These are phyloP conservation scores for Galerucella pusilla DNA, from an alignment of 2,888 invertebrate genomes.

Conservation along the genomic window DNA sequence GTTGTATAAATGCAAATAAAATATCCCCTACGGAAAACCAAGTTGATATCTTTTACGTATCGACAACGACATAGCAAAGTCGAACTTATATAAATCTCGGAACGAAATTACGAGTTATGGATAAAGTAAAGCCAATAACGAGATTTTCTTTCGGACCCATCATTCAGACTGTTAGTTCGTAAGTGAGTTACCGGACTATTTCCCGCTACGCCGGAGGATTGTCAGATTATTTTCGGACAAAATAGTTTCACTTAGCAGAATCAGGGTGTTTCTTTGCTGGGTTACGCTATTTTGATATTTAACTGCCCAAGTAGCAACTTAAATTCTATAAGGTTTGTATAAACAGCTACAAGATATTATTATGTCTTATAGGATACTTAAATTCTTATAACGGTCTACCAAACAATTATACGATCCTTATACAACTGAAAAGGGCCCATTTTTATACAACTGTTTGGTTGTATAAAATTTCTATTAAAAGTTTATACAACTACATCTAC, in stretches of 20 bases:
- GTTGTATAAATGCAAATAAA: conserved; percentile 45
- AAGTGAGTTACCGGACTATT: conserved; percentile 56
- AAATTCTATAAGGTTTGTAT: too few species aligned
- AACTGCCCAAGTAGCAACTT: too few species aligned
- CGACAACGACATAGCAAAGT: conserved; percentile 17
- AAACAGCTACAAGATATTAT: too few species aligned
- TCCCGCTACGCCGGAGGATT: conserved; percentile 51
- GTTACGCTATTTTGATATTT: neutral
- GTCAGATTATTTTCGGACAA: conserved; percentile 58
- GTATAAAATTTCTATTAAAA: too few species aligned
- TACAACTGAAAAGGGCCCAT: too few species aligned
- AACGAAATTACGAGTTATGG: conserved; percentile 48
- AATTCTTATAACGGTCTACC: too few species aligned
- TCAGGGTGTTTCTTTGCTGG: conserved; percentile 18
- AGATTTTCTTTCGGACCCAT: conserved; percentile 52
- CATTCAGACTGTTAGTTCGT: conserved; percentile 51
- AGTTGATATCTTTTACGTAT: conserved; percentile 33
- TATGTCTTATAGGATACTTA: too few species aligned
- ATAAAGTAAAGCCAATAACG: conserved; percentile 49
- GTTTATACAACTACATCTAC: too few species aligned
- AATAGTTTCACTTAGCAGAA: conserved; percentile 49
- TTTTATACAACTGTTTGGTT: too few species aligned
- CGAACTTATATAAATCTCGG: conserved; percentile 11
- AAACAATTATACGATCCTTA: too few species aligned
- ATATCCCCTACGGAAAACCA: conserved; percentile 35